These are phyloP conservation scores for Uria lomvia DNA, from an alignment of 2,113 vertebrate genomes.

Conservation along the genomic window DNA sequence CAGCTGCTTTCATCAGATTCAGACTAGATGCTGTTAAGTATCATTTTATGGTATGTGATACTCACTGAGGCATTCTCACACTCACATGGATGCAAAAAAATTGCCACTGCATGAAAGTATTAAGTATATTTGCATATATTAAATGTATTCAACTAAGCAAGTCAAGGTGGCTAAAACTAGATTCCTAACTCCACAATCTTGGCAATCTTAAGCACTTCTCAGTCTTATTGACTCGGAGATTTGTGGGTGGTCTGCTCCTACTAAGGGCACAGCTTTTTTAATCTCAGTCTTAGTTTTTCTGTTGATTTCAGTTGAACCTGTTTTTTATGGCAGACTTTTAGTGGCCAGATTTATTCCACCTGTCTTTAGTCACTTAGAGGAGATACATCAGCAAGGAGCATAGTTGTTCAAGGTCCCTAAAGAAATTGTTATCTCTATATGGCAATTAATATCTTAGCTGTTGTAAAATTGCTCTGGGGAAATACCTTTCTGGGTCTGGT, in stretches of 20 bases:
- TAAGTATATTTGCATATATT: neutral
- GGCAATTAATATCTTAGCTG: neutral
- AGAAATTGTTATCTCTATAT: neutral
- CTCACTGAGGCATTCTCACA: neutral
- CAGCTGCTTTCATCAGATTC: constrained; percentile 74
- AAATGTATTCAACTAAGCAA: neutral
- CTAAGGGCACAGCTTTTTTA: neutral
- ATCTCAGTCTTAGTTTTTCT: neutral
- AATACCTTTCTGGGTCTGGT: neutral
- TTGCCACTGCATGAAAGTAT: neutral
- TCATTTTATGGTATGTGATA: neutral
- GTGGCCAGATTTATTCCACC: neutral
- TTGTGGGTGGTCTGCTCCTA: neutral
- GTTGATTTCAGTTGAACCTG: neutral
- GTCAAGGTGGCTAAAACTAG: neutral
- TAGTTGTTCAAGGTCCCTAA: neutral
- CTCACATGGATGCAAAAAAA: neutral
- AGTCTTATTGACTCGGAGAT: rapidly evolving
- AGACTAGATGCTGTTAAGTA: constrained; percentile 75
- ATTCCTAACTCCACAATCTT: neutral
- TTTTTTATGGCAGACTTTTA: neutral
- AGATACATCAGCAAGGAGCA: neutral
- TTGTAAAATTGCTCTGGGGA: neutral
- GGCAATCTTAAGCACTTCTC: neutral
- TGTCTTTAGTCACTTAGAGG: neutral